Evolutionary conservation across 1,140 invertebrate species (phyloP).

Genomic region (Camponotus pennsylvanicus): DNA sequence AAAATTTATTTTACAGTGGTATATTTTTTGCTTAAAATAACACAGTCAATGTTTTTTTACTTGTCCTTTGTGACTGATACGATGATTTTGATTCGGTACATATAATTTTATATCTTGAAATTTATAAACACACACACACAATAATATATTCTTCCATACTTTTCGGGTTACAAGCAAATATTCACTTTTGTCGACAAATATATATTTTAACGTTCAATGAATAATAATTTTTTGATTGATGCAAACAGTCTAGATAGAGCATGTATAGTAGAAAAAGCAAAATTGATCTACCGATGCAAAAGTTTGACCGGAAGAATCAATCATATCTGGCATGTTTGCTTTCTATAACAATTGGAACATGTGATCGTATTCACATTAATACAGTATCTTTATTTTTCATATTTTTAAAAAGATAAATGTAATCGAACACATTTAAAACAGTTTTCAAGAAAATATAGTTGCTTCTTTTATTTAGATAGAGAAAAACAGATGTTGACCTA

Average conservation of each 20-base stretch:
- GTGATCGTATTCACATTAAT: conserved; percentile 11
- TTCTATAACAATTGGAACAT: conserved; percentile 52
- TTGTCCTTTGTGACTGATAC: background rate
- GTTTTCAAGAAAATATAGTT: background rate
- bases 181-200: conserved; percentile 22
- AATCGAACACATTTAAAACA: background rate
- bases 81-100: background rate
- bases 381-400: background rate
- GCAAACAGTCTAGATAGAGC: conserved; percentile 44
- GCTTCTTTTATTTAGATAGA: background rate
- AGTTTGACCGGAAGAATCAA: conserved; percentile 53
- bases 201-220: conserved; percentile 37
- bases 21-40: background rate
- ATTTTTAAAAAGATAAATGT: background rate
- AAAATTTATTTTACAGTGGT: background rate
- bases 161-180: conserved; percentile 12
- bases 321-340: conserved; percentile 51
- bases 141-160: background rate
- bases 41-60: background rate
- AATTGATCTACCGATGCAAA: conserved; percentile 33
- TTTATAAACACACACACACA: background rate
- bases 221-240: conserved; percentile 44
- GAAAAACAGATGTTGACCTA: background rate
- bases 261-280: conserved; percentile 44
- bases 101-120: background rate